These are phyloP conservation scores for Triplophysa dalaica DNA, from an alignment of 2,113 vertebrate species.

Conservation along the genomic window DNA sequence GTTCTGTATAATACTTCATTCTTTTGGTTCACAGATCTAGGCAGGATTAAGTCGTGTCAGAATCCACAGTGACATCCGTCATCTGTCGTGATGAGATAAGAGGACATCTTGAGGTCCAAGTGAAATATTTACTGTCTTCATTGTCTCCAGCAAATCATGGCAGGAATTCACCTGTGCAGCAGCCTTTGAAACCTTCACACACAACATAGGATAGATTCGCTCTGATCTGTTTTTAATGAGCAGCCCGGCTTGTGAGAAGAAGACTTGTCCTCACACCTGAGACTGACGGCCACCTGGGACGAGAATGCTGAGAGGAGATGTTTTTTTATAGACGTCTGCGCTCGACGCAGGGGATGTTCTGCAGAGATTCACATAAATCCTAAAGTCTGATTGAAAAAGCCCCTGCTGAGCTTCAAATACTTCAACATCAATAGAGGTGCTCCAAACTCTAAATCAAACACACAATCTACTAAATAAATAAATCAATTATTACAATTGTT, in stretches of 20 bases:
- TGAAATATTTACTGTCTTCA: slow-evolving; percentile 68
- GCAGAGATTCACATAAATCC: neutral
- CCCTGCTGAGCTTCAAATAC: slow-evolving; percentile 5
- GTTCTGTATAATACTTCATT: slow-evolving; percentile 1
- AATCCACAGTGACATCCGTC: slow-evolving; percentile 13
- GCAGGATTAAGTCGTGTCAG: slow-evolving; percentile 1
- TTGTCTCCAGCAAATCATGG: slow-evolving; percentile 77
- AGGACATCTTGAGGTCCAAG: slow-evolving; percentile 60
- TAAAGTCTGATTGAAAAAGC: slow-evolving; percentile 1
- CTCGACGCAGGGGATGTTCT: neutral
- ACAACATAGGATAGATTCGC: slow-evolving; percentile 66
- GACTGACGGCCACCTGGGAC: slow-evolving; percentile 67
- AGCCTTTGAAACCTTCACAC: slow-evolving; percentile 64
- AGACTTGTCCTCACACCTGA: slow-evolving; percentile 71
- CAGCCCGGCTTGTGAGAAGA: slow-evolving; percentile 64
- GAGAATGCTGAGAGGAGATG: slow-evolving; percentile 65
- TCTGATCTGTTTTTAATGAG: slow-evolving; percentile 77
- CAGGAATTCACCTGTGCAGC: slow-evolving; percentile 68
- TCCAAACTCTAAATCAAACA: neutral
- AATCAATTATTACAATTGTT: too few relatives aligned
- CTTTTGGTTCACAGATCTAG: neutral
- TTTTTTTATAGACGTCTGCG: slow-evolving; percentile 53
- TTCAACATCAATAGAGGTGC: neutral
- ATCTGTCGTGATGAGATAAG: neutral
- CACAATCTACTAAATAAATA: neutral